Percentiles rank a stretch among this genome's conserved stretches.
Conservation (phyloP, 2,113 vertebrate genomes). For the Oenanthe oenanthe region DNA sequence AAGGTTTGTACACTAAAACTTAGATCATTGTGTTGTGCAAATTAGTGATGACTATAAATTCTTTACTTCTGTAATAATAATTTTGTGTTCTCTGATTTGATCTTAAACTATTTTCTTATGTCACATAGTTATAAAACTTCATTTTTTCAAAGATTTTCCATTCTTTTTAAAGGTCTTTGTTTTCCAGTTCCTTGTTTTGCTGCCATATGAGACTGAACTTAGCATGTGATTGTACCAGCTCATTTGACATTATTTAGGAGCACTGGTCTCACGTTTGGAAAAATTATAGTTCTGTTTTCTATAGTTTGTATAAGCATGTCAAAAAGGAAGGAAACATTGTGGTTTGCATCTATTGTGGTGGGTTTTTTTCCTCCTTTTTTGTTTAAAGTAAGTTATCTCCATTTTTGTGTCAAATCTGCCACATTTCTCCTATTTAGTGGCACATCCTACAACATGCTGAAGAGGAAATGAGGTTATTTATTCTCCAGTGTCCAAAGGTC, state of each 20-base stretch:
- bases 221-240: not conserved
- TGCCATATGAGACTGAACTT: not conserved
- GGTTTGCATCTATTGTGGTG: not conserved
- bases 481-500: not conserved
- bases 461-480: not conserved
- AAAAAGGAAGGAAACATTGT: not conserved
- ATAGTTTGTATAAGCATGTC: not conserved
- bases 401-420: not conserved
- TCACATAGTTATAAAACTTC: not conserved
- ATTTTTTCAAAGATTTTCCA: not conserved
- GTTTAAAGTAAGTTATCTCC: not conserved
- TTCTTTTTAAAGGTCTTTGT: not conserved
- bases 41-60: not conserved
- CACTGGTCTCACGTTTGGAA: not conserved
- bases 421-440: not conserved
- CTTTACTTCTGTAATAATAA: not conserved
- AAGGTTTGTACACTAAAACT: not conserved
- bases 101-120: not conserved
- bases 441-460: not conserved
- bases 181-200: not conserved
- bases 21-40: not conserved
- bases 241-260: not conserved
- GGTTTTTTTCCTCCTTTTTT: fast-evolving
- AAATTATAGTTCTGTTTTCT: not conserved
- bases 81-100: not conserved